Conservation (phyloP, 2,888 invertebrate genomes). For the Harpagoxenus sublaevis region DNA sequence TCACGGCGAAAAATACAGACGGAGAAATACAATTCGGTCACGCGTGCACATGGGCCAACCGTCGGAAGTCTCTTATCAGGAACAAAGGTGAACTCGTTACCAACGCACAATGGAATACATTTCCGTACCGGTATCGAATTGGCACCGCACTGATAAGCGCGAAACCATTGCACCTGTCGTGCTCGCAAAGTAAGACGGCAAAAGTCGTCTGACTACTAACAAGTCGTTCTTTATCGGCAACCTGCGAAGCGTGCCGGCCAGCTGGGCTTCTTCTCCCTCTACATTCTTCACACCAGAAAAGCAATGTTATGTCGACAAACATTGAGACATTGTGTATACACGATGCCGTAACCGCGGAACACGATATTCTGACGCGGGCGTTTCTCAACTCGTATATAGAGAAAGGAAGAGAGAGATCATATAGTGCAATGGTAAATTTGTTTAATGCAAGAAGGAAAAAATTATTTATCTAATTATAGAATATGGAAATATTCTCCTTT, state of each 20-base stretch:
- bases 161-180: background rate
- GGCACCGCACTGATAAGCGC: conserved; percentile 18
- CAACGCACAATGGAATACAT: background rate
- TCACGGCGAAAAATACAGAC: conserved; percentile 45
- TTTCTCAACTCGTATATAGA: conserved; percentile 6
- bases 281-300: conserved; percentile 51
- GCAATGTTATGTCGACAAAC: conserved; percentile 59
- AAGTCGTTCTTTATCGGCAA: conserved; percentile 40
- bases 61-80: conserved; percentile 12
- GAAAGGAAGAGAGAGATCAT: background rate
- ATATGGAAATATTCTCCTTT: background rate
- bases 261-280: conserved; percentile 60
- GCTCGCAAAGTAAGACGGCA: background rate
- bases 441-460: background rate
- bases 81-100: conserved; percentile 17
- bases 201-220: background rate
- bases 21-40: conserved; percentile 8
- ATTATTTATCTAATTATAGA: background rate
- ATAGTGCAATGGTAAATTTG: background rate
- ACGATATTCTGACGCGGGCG: conserved; percentile 8
- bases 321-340: conserved; percentile 54
- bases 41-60: conserved; percentile 8
- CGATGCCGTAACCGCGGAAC: conserved; percentile 15
- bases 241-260: conserved; percentile 56
- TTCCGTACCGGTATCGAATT: background rate